These are phyloP conservation scores for Melitaea athalia DNA, from an alignment of 2,888 invertebrate genomes.

Conservation along the genomic window DNA sequence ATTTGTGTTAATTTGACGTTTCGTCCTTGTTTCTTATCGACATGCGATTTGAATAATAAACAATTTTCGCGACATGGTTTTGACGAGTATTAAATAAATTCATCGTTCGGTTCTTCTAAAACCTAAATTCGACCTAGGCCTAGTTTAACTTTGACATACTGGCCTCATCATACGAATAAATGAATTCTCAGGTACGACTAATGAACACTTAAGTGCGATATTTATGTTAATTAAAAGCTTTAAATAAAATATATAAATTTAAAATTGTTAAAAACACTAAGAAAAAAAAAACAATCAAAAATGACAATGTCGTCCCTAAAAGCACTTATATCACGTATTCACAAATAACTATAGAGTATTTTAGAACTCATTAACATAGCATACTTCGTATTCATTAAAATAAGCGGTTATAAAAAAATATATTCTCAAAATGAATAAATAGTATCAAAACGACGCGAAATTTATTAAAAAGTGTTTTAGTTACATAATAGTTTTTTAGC, in stretches of 20 bases:
- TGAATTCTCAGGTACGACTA: conserved; percentile 23
- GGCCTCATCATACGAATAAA: conserved; percentile 21
- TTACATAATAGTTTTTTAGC: too few relatives aligned
- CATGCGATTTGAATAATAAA: conserved; percentile 1
- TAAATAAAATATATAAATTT: conserved; percentile 17
- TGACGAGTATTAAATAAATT: not conserved
- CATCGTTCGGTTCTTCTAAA: not conserved
- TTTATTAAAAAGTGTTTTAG: not conserved
- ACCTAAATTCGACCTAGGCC: conserved; percentile 3
- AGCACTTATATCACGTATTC: conserved; percentile 28
- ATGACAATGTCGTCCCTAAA: conserved; percentile 23
- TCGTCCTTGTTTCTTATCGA: not conserved
- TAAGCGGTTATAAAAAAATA: conserved; percentile 11
- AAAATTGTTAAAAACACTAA: conserved; percentile 13
- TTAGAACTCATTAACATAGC: not conserved
- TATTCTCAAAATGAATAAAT: conserved; percentile 4
- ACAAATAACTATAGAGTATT: conserved; percentile 23
- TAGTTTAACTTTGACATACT: conserved; percentile 23
- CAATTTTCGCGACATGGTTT: not conserved
- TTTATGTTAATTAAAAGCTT: conserved; percentile 25
- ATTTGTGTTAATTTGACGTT: not conserved
- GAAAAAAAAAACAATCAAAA: conserved; percentile 11
- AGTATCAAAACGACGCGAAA: conserved; percentile 6
- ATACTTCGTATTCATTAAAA: conserved; percentile 1
- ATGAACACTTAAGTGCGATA: conserved; percentile 25